Conservation (phyloP, 2,888 invertebrate species). For the Trilocha varians region DNA sequence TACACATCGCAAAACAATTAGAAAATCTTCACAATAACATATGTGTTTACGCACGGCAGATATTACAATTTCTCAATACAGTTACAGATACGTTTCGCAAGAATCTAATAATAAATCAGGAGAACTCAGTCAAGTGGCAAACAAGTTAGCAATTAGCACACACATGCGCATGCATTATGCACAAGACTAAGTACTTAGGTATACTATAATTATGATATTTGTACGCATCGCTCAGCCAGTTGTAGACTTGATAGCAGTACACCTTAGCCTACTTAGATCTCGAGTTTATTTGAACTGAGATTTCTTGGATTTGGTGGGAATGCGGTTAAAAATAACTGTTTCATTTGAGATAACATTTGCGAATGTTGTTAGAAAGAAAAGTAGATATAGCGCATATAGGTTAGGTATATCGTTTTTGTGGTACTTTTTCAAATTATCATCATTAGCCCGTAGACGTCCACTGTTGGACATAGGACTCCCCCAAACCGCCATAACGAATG, state of each 20-base stretch:
- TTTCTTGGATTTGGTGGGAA: too few relatives aligned
- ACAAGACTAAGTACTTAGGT: background rate
- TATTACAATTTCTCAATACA: background rate
- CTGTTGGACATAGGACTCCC: too few relatives aligned
- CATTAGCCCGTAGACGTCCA: too few relatives aligned
- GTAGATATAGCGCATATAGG: background rate
- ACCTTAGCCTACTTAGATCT: slow-evolving; percentile 36
- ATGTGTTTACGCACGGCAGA: background rate
- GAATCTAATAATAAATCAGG: background rate
- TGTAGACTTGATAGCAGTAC: slow-evolving; percentile 34
- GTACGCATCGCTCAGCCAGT: slow-evolving; percentile 29
- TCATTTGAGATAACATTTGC: too few relatives aligned
- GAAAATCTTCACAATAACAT: background rate
- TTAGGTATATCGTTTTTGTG: background rate
- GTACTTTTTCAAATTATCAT: too few relatives aligned
- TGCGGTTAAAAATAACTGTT: too few relatives aligned
- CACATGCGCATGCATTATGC: background rate
- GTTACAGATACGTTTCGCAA: background rate
- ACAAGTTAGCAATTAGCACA: background rate
- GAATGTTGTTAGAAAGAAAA: too few relatives aligned
- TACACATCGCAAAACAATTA: too few relatives aligned
- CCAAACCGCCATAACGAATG: too few relatives aligned
- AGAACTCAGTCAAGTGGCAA: background rate
- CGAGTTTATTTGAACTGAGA: background rate
- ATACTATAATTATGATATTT: slow-evolving; percentile 15